phyloP scores from a whole-genome alignment of 64 coral and sea anemone genomes.

The Pocillopora verrucosa region DNA sequence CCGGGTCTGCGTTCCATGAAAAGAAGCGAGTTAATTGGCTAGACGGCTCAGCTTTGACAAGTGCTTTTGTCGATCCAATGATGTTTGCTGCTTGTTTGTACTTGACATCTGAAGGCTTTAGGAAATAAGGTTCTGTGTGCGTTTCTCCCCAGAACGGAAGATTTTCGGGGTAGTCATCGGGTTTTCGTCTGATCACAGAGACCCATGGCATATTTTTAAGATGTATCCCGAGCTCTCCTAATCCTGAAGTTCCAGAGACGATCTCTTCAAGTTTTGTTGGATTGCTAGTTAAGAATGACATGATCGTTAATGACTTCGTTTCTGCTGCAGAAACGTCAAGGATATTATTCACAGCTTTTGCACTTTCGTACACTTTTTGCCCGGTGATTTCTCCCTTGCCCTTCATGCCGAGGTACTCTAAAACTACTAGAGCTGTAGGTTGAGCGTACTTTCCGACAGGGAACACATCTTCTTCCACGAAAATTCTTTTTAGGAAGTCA shows the following conservation, averaged over 20 bases:
- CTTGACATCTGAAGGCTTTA: slow-evolving; percentile 29
- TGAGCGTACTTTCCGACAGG: background rate
- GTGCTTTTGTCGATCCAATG: slow-evolving; percentile 57
- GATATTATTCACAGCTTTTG: slow-evolving; percentile 9
- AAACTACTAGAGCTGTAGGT: background rate
- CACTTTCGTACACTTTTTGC: slow-evolving; percentile 48
- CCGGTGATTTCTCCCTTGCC: slow-evolving; percentile 11
- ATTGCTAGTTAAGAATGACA: slow-evolving; percentile 23
- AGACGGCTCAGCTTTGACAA: background rate
- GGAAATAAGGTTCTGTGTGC: background rate
- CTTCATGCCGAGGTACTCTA: slow-evolving; percentile 40
- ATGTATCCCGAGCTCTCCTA: background rate
- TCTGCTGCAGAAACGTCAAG: background rate
- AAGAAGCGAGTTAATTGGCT: slow-evolving; percentile 18
- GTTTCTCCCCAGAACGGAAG: slow-evolving; percentile 33
- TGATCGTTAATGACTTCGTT: slow-evolving; percentile 51
- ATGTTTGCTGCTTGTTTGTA: slow-evolving; percentile 35
- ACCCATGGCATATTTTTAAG: slow-evolving; percentile 53
- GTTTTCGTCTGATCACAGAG: background rate
- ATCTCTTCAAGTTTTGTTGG: background rate
- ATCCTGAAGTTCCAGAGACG: background rate
- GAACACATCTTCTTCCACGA: slow-evolving; percentile 17
- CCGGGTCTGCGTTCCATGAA: slow-evolving; percentile 40
- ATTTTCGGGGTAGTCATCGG: slow-evolving; percentile 34
- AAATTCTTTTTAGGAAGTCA: background rate